Evolutionary conservation across 1,140 invertebrate species (phyloP).

Genomic region (Aphelenchoides avenae): DNA sequence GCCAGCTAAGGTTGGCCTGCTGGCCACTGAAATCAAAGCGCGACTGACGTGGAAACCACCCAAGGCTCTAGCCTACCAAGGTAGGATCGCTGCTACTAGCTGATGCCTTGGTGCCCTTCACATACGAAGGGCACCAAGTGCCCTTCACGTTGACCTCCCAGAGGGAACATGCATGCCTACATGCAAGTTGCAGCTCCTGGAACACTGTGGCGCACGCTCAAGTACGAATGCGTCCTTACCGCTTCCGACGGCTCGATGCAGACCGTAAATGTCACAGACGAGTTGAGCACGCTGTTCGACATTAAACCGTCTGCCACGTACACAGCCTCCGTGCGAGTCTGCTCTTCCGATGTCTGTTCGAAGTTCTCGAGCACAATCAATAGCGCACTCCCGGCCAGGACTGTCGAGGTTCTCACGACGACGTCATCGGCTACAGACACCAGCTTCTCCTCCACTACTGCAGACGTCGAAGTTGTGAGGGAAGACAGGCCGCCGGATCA

Average conservation of each 20-base stretch:
- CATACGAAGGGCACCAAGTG: no score
- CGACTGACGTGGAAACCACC: slow-evolving; percentile 46
- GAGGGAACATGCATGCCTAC: no score
- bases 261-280: not conserved
- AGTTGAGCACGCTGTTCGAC: not conserved
- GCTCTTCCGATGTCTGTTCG: slow-evolving; percentile 33
- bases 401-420: no score
- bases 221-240: slow-evolving; percentile 30
- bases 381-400: slow-evolving; percentile 26
- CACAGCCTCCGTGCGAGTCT: slow-evolving; percentile 33
- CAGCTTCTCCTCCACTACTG: no score
- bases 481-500: slow-evolving; percentile 1
- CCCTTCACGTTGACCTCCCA: no score
- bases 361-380: slow-evolving; percentile 23
- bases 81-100: slow-evolving; percentile 14
- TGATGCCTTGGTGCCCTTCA: no score
- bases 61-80: slow-evolving; percentile 40
- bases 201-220: slow-evolving; percentile 31
- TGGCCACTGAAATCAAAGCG: slow-evolving; percentile 30
- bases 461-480: no score
- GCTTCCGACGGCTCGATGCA: not conserved
- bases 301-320: slow-evolving; percentile 21
- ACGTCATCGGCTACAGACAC: no score
- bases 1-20: slow-evolving; percentile 35
- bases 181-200: slow-evolving; percentile 36